phyloP scores from a whole-genome alignment of 2,888 invertebrate genomes.

The Cybosia mesomella region DNA sequence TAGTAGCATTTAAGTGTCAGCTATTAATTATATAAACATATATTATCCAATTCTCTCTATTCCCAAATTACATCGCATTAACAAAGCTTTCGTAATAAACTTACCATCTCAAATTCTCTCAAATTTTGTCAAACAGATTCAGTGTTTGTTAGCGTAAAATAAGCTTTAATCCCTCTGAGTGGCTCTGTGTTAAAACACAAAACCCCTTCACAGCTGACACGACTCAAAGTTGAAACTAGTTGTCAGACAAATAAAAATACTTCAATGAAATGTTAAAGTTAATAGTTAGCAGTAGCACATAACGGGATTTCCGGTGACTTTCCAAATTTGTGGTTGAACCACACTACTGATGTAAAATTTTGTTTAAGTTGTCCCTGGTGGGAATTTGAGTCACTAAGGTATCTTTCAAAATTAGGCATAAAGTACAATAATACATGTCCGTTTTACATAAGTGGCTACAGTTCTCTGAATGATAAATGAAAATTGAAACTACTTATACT shows the following conservation, averaged over 20 bases:
- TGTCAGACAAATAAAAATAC: constrained; percentile 38
- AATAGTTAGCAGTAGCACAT: background rate
- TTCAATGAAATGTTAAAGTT: constrained; percentile 1
- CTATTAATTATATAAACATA: background rate
- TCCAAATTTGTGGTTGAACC: constrained; percentile 19
- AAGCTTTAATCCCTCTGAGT: constrained; percentile 49
- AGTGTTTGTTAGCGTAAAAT: constrained; percentile 47
- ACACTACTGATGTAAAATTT: too few relatives aligned
- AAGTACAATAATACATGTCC: too few relatives aligned
- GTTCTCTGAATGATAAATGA: too few relatives aligned
- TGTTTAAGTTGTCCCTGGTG: too few relatives aligned
- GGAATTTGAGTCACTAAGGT: too few relatives aligned
- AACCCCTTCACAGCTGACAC: constrained; percentile 30
- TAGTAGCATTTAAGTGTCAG: background rate
- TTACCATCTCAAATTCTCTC: constrained; percentile 32
- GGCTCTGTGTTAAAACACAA: constrained; percentile 40
- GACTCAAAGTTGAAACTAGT: constrained; percentile 26
- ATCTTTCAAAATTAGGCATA: too few relatives aligned
- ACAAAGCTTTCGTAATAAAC: constrained; percentile 28
- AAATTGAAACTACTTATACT: too few relatives aligned
- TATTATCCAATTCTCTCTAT: background rate
- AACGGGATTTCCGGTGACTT: background rate
- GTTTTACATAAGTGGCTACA: too few relatives aligned
- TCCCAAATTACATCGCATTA: constrained; percentile 9
- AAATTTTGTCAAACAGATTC: constrained; percentile 41